Percentiles rank a stretch among this genome's conserved stretches.
These are phyloP conservation scores for Propsilocerus akamusi DNA, from an alignment of 1,140 invertebrate genomes.

Conservation along the genomic window DNA sequence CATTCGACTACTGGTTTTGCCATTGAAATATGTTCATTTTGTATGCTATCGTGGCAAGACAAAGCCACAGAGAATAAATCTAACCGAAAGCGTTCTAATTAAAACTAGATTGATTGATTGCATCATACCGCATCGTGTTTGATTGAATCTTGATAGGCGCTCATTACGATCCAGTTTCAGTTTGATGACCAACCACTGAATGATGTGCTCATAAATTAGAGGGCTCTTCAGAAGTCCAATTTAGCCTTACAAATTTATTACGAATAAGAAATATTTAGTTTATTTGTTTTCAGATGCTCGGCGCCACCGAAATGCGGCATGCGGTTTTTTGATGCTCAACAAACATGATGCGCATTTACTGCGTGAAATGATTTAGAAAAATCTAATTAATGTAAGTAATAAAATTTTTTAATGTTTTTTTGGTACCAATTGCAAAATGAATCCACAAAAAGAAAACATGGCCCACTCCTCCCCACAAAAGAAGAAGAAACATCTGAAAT, in stretches of 20 bases:
- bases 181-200: too few species aligned
- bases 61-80: neutral
- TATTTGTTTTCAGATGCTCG: too few species aligned
- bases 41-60: neutral
- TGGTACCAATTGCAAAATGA: neutral
- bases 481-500: neutral
- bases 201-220: too few species aligned
- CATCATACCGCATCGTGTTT: too few species aligned
- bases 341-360: neutral
- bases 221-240: too few species aligned
- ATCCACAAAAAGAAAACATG: neutral
- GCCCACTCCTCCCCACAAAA: too few species aligned
- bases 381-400: neutral
- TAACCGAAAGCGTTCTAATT: neutral
- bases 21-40: neutral
- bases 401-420: neutral
- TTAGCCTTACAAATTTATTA: too few species aligned
- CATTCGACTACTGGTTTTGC: neutral
- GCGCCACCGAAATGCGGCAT: too few species aligned
- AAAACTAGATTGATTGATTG: slow-evolving; percentile 2
- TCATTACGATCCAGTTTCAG: too few species aligned
- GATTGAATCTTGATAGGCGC: too few species aligned
- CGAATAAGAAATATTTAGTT: too few species aligned
- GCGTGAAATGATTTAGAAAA: neutral
- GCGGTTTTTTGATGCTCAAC: too few species aligned